Percentiles rank a stretch among this genome's conserved stretches.
phyloP scores from a whole-genome alignment of 2,113 vertebrate species.

The Aldabrachelys gigantea region DNA sequence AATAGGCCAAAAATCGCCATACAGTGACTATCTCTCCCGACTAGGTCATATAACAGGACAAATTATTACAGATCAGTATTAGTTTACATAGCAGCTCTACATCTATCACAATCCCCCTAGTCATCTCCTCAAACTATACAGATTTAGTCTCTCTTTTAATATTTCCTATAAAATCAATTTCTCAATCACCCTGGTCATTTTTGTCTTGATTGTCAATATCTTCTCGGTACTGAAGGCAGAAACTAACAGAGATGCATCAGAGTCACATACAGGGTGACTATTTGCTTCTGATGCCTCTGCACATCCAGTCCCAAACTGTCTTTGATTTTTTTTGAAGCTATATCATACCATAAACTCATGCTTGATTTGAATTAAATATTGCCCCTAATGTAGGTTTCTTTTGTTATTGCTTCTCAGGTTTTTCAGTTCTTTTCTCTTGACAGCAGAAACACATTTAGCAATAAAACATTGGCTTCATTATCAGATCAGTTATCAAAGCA shows the following conservation, averaged over 20 bases:
- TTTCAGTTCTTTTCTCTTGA: not conserved
- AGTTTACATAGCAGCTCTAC: not conserved
- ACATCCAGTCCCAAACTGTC: not conserved
- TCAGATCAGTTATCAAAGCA: not conserved
- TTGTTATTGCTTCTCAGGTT: not conserved
- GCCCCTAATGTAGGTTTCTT: not conserved
- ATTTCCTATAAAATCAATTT: not conserved
- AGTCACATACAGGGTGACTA: accelerated
- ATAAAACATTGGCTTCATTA: not conserved
- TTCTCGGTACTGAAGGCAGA: not conserved
- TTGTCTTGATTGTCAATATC: not conserved
- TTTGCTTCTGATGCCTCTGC: not conserved
- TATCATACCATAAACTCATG: not conserved
- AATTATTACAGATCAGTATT: not conserved
- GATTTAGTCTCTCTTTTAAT: not conserved
- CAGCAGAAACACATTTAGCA: not conserved
- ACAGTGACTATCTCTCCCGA: not conserved
- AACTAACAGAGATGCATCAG: not conserved
- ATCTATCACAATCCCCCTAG: not conserved
- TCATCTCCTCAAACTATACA: not conserved
- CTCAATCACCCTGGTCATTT: not conserved
- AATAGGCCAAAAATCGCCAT: not conserved
- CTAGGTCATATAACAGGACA: not conserved
- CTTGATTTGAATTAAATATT: not conserved
- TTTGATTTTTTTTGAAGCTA: not conserved